Evolutionary conservation across 2,113 vertebrate species (phyloP).

Genomic region (Cyphomyrus discorhynchus): DNA sequence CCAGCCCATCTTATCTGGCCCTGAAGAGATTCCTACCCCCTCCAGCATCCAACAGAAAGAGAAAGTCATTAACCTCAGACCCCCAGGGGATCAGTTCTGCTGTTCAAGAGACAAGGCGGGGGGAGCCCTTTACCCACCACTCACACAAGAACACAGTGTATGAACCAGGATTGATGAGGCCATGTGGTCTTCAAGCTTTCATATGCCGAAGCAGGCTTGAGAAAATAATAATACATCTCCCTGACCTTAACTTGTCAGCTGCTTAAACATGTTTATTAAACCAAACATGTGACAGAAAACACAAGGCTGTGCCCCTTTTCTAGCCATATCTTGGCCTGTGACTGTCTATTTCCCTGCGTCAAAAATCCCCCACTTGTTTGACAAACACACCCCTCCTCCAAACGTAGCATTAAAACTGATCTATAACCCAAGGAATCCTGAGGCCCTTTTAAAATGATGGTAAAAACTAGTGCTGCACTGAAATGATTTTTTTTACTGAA

Average conservation of each 20-base stretch:
- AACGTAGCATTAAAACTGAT: not conserved
- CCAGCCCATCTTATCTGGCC: conserved; percentile 58
- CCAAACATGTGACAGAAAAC: not conserved
- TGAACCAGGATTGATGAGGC: conserved; percentile 57
- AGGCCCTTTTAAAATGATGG: not conserved
- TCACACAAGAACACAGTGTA: conserved; percentile 59
- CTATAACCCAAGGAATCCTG: not conserved
- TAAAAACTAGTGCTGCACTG: not conserved
- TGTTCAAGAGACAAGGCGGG: conserved; percentile 67
- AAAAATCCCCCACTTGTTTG: not conserved
- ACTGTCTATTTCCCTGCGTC: not conserved
- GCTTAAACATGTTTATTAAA: not conserved
- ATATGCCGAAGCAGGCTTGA: conserved; percentile 58
- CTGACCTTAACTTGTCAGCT: not conserved
- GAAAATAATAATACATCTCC: conserved; percentile 33
- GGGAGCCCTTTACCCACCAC: conserved; percentile 35
- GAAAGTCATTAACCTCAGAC: conserved; percentile 64
- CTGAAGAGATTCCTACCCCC: conserved; percentile 38
- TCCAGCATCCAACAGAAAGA: conserved; percentile 30
- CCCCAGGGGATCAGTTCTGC: conserved; percentile 48
- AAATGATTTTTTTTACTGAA: not conserved
- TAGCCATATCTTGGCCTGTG: not conserved
- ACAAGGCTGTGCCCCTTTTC: not conserved
- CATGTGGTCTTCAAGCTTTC: conserved; percentile 61
- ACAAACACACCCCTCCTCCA: not conserved